Evolutionary conservation across 2,888 invertebrate genomes (phyloP), one percentile per base, ranked within the genome.

Genomic region (Cephus nigrinus): DNA sequence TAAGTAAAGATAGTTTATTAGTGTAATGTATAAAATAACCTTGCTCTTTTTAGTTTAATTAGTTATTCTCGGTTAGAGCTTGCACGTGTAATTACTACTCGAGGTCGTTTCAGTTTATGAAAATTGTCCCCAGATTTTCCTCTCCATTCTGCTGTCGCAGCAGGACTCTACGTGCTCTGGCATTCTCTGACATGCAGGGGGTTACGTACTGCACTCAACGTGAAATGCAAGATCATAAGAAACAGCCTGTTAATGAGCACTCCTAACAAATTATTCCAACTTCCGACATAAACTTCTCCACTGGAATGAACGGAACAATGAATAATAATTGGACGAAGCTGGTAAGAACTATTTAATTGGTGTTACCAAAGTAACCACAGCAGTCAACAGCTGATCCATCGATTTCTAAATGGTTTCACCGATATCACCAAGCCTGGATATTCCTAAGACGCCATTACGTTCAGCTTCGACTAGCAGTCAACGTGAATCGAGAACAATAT

Each of bases 401-500:
- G 71, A 71, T 71, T 71, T 71, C 71, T 71, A 71, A 71, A 71
- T 71, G 31, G 71, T 31, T 71, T 71, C 71, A 33, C 71, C 71
- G 15, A 23, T 55, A 55, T 55, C 55, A 5, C 9, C 5, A 5
- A 55, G 55, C 23, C 55, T 55, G 23, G 23, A 55, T 55, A 55
- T 5, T 9, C 23, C 55, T 55, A 23, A 23, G 55, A 55, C 55
- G 23, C 55, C 55, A 55, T 55, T 9, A 23, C 55, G 23, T 55
- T 55, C 23, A 23, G 55, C 55, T 55, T 55, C 55, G 55, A 55
- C 55, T 55, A 23, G 23, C 55, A 55, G 55, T 23, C 23, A 55
- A 9, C 23, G 55, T 55, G 55, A 55, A 55, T 55, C 55, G 55
- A 55, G 55, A 55, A 55, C 55, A 55, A 55, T 55, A 55, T 55